Conservation (phyloP, 2,888 invertebrate species). For the Fragum sueziense region DNA sequence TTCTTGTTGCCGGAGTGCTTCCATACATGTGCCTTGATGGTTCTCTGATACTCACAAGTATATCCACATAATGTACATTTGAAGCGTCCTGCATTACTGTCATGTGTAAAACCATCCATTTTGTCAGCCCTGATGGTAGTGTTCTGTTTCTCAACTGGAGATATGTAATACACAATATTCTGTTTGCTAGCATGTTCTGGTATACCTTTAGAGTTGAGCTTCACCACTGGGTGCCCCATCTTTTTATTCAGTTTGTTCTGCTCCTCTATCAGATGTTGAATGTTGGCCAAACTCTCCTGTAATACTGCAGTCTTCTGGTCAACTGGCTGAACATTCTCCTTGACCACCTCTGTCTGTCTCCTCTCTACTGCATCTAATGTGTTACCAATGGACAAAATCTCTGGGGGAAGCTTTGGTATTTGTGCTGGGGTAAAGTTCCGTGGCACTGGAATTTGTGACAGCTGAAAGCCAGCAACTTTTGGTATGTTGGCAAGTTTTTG, state of each 20-base stretch:
- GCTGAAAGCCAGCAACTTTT: neutral
- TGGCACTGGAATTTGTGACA: slow-evolving; percentile 53
- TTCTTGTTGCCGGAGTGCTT: slow-evolving; percentile 81
- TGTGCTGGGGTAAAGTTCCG: slow-evolving; percentile 19
- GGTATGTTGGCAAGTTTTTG: neutral
- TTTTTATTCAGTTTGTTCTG: slow-evolving; percentile 46
- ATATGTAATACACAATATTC: slow-evolving; percentile 49
- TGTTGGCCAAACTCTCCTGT: slow-evolving; percentile 38
- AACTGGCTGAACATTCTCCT: neutral
- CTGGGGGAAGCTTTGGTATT: slow-evolving; percentile 44
- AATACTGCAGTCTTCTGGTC: slow-evolving; percentile 27
- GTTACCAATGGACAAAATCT: slow-evolving; percentile 11
- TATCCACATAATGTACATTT: slow-evolving; percentile 80
- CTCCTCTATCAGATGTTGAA: slow-evolving; percentile 49
- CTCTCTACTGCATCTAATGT: neutral
- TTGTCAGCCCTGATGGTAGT: slow-evolving; percentile 45
- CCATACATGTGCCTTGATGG: slow-evolving; percentile 82
- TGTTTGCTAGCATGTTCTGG: slow-evolving; percentile 22
- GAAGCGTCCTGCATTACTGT: slow-evolving; percentile 71
- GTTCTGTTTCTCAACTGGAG: slow-evolving; percentile 61
- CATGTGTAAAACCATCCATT: slow-evolving; percentile 68
- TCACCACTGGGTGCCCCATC: slow-evolving; percentile 22
- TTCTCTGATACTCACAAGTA: slow-evolving; percentile 79
- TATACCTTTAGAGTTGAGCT: slow-evolving; percentile 32
- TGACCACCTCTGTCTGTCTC: neutral